These are phyloP conservation scores for Hypselothyrea guttata DNA, from an alignment of 2,888 invertebrate genomes.

Conservation along the genomic window DNA sequence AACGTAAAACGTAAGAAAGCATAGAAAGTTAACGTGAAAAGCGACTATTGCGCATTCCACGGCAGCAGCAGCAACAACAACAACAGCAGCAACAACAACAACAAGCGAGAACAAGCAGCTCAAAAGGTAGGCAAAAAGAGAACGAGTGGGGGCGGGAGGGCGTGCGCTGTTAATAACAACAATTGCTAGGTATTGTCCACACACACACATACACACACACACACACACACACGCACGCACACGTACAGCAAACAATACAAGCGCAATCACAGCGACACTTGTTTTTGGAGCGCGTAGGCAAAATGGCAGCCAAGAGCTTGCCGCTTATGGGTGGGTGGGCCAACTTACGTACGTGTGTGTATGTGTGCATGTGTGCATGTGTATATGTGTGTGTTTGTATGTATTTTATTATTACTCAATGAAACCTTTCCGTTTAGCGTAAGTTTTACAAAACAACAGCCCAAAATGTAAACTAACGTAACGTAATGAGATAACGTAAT, in stretches of 20 bases:
- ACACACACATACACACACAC: conserved; percentile 10
- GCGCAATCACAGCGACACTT: conserved; percentile 50
- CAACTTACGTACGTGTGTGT: conserved; percentile 1
- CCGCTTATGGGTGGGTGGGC: conserved; percentile 49
- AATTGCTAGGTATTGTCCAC: conserved; percentile 61
- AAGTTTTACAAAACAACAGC: conserved; percentile 13
- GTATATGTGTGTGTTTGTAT: not conserved
- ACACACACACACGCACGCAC: not conserved
- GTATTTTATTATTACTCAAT: conserved; percentile 42
- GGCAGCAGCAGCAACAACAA: conserved; percentile 41
- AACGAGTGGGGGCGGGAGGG: conserved; percentile 31
- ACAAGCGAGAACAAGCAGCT: conserved; percentile 38
- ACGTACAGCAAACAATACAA: conserved; percentile 12
- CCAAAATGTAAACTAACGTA: too few relatives aligned
- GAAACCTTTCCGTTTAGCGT: conserved; percentile 25
- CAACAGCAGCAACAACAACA: conserved; percentile 25
- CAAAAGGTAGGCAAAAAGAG: conserved; percentile 61
- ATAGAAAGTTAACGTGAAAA: conserved; percentile 52
- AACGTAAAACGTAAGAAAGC: conserved; percentile 33
- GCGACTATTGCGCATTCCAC: conserved; percentile 69
- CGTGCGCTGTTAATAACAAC: conserved; percentile 62
- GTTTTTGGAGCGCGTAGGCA: conserved; percentile 65
- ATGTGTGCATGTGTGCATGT: not conserved
- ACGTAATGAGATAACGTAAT: too few relatives aligned
- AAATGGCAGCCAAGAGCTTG: conserved; percentile 63